Conservation (phyloP, 2,113 vertebrate genomes). For the Oncorhynchus keta region DNA sequence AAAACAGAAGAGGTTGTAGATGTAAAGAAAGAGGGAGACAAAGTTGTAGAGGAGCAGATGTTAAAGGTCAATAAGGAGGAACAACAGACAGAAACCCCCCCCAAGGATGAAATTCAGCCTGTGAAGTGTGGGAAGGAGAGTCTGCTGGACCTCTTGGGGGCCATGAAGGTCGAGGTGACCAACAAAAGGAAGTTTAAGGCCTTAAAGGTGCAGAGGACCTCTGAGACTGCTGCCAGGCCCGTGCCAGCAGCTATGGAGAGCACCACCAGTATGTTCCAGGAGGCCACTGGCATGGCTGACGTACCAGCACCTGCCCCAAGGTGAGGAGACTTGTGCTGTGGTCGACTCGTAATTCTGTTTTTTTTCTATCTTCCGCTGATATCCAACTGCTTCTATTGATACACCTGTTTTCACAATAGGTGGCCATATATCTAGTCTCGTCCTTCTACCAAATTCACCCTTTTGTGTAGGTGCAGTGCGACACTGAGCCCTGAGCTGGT, state of each 20-base stretch:
- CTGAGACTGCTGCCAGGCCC: conserved; percentile 19
- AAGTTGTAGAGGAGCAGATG: neutral
- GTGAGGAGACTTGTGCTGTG: conserved; percentile 60
- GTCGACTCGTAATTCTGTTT: neutral
- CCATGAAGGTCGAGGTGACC: conserved; percentile 86
- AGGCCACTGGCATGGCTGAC: conserved; percentile 41
- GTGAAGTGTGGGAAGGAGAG: conserved; percentile 69
- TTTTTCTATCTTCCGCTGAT: conserved; percentile 8
- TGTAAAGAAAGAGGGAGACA: neutral
- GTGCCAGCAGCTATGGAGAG: conserved; percentile 41
- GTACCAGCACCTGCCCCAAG: conserved; percentile 48
- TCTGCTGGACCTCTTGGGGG: conserved; percentile 78
- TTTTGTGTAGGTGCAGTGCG: conserved; percentile 42
- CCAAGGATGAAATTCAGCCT: conserved; percentile 22
- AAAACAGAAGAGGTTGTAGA: neutral
- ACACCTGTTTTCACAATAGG: neutral
- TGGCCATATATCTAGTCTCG: neutral
- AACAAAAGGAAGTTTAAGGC: conserved; percentile 68
- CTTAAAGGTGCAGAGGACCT: conserved; percentile 47
- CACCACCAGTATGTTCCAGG: conserved; percentile 60
- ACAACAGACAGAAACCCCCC: conserved; percentile 25
- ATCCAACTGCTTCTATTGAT: neutral
- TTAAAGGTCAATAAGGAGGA: neutral
- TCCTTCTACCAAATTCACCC: neutral
- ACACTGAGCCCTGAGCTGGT: conserved; percentile 76